Conservation (phyloP, 2,797 vertebrate genomes). For the Coranthus polyacanthus region DNA sequence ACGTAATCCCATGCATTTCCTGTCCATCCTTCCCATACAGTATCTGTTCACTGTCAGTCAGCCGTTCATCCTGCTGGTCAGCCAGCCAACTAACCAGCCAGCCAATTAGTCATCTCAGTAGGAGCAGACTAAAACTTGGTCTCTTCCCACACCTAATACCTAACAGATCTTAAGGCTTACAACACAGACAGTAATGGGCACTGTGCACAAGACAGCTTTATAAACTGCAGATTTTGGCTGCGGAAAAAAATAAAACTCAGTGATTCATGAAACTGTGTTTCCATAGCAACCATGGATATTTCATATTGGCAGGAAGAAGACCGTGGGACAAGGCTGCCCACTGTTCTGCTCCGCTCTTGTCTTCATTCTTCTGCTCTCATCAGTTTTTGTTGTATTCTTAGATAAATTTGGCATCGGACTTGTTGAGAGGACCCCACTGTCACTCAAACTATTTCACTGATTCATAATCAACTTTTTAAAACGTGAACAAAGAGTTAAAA, state of each 20-base stretch:
- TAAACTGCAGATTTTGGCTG: constrained; percentile 49
- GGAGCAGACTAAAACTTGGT: constrained; percentile 58
- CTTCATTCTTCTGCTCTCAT: constrained; percentile 21
- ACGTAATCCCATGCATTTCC: constrained; percentile 32
- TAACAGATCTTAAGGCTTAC: constrained; percentile 60
- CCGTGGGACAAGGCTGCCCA: constrained; percentile 39
- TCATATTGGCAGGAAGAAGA: constrained; percentile 62
- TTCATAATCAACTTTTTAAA: background rate
- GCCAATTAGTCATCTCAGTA: constrained; percentile 67
- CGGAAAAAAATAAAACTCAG: constrained; percentile 38
- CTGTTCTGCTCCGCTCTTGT: constrained; percentile 35
- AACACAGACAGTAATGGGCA: constrained; percentile 38
- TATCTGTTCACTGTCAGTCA: constrained; percentile 29
- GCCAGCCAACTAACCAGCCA: constrained; percentile 26
- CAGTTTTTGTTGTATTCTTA: constrained; percentile 27
- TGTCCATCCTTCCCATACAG: constrained; percentile 1
- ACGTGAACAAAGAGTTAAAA: constrained; percentile 6
- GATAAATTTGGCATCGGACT: constrained; percentile 20
- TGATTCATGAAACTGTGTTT: constrained; percentile 71
- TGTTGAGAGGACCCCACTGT: background rate
- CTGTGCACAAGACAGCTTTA: constrained; percentile 41
- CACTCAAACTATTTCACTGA: background rate
- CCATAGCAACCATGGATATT: constrained; percentile 68
- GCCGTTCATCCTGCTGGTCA: constrained; percentile 36
- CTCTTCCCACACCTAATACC: constrained; percentile 53